These are phyloP conservation scores for Saccostrea glomerata DNA, from an alignment of 1,140 invertebrate genomes.

Conservation along the genomic window DNA sequence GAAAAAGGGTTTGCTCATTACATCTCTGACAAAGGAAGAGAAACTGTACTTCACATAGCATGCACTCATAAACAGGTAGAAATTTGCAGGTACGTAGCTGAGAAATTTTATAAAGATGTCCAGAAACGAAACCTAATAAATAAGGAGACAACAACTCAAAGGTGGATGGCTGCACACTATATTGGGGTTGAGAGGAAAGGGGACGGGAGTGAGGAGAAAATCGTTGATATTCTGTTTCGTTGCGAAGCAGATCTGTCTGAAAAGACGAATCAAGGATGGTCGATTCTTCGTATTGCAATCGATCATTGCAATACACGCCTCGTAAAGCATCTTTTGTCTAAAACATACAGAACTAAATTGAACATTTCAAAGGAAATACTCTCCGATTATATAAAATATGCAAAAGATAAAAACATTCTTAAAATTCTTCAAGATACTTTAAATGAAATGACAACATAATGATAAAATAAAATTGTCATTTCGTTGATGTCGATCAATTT, in stretches of 20 bases:
- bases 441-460: too few relatives aligned
- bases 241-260: not conserved
- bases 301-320: not conserved
- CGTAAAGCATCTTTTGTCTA: not conserved
- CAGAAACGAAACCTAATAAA: not conserved
- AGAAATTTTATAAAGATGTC: not conserved
- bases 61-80: not conserved
- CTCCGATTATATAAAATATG: too few relatives aligned
- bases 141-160: not conserved
- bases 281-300: not conserved
- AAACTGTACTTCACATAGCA: not conserved
- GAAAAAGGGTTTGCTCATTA: not conserved
- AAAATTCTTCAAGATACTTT: too few relatives aligned
- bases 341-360: too few relatives aligned
- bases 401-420: too few relatives aligned
- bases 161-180: not conserved
- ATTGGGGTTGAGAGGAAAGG: not conserved
- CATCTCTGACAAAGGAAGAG: not conserved
- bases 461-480: too few relatives aligned
- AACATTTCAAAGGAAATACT: too few relatives aligned
- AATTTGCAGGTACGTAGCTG: not conserved
- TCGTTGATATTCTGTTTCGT: not conserved
- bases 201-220: not conserved
- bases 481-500: too few relatives aligned
- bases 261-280: not conserved